Percentiles rank a stretch among this genome's conserved stretches.
Evolutionary conservation across 2,797 vertebrate genomes (phyloP).

Genomic region (Spinibarbus caldwelli): DNA sequence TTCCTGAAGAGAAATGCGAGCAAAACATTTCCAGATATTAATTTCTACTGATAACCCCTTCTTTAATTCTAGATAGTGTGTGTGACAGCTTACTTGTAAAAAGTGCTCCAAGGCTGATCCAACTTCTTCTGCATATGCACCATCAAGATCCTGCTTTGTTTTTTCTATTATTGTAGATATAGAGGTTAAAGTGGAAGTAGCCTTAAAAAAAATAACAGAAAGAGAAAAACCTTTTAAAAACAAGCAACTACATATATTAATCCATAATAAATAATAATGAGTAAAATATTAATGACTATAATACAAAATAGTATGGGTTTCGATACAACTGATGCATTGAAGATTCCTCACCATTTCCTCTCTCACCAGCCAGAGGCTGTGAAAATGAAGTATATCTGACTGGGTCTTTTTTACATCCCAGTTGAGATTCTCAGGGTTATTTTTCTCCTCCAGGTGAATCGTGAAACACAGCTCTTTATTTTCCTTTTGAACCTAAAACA

Average conservation of each 20-base stretch:
- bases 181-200: slow-evolving; percentile 64
- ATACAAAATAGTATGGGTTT: not conserved
- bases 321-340: not conserved
- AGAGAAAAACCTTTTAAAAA: not conserved
- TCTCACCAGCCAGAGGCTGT: slow-evolving; percentile 75
- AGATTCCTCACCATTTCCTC: not conserved
- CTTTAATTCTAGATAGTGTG: not conserved
- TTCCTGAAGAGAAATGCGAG: slow-evolving; percentile 62
- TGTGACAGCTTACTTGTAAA: slow-evolving; percentile 71
- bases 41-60: not conserved
- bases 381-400: slow-evolving; percentile 73
- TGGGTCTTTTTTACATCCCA: slow-evolving; percentile 79
- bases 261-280: not conserved
- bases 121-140: slow-evolving; percentile 64
- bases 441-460: slow-evolving; percentile 75
- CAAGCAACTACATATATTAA: not conserved
- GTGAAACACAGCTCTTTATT: slow-evolving; percentile 71
- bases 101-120: slow-evolving; percentile 69
- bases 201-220: slow-evolving; percentile 58
- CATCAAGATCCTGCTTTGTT: slow-evolving; percentile 45
- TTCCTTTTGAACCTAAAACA: slow-evolving; percentile 68
- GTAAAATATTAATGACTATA: not conserved
- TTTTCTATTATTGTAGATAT: slow-evolving; percentile 65
- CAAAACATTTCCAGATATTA: not conserved
- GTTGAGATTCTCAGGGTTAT: slow-evolving; percentile 77